A percentile compares a stretch with the other conserved stretches of the same genome.
Conservation (phyloP, 2,888 invertebrate genomes). For the Melieria omissa region DNA sequence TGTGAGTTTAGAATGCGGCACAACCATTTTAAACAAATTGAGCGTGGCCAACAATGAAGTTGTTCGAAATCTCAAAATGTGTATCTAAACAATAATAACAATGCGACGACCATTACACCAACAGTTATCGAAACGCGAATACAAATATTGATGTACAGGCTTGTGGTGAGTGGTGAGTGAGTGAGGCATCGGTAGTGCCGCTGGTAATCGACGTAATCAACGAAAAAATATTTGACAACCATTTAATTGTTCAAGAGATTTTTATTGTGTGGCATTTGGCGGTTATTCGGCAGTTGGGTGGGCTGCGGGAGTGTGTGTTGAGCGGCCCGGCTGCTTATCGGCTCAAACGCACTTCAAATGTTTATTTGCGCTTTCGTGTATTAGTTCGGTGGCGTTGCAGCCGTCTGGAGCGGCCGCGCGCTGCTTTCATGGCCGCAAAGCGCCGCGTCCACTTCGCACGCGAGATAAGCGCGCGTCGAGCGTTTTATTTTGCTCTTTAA, state of each 20-base stretch:
- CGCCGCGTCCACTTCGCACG: neutral
- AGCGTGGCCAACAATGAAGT: slow-evolving; percentile 40
- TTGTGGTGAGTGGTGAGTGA: neutral
- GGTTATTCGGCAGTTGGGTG: slow-evolving; percentile 1
- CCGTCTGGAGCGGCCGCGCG: neutral
- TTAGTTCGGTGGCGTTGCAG: neutral
- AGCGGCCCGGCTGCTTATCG: slow-evolving; percentile 17
- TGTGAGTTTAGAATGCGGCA: too few relatives aligned
- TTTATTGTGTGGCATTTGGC: slow-evolving; percentile 26
- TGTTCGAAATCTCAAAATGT: slow-evolving; percentile 27
- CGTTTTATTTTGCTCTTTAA: too few relatives aligned
- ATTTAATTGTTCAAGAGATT: slow-evolving; percentile 21
- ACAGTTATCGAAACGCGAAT: neutral
- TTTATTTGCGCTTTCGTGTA: slow-evolving; percentile 6
- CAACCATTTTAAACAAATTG: too few relatives aligned
- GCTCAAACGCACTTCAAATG: slow-evolving; percentile 29
- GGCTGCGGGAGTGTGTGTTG: neutral
- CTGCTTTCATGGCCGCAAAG: neutral
- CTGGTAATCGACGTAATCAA: slow-evolving; percentile 51
- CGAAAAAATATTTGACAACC: slow-evolving; percentile 31
- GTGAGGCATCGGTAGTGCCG: neutral
- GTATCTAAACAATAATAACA: slow-evolving; percentile 17
- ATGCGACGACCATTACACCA: neutral
- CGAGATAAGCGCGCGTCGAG: neutral
- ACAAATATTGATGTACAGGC: neutral